Percentiles rank a stretch among this genome's conserved stretches.
These are phyloP conservation scores for Rhinella marina DNA, from an alignment of 2,797 vertebrate species.

Conservation along the genomic window DNA sequence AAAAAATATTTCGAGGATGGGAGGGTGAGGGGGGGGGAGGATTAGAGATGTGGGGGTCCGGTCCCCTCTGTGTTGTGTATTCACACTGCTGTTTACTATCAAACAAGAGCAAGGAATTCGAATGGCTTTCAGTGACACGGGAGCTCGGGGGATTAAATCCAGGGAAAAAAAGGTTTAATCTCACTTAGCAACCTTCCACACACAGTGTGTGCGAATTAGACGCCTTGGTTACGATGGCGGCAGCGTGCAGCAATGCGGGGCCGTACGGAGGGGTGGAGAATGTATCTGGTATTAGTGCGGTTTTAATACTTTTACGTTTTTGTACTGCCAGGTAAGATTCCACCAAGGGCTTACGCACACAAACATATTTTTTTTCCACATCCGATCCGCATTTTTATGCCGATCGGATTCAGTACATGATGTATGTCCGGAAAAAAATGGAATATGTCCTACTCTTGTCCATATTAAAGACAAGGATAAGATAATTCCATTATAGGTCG, in stretches of 20 bases:
- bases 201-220: conserved; percentile 41
- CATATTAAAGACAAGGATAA: no score
- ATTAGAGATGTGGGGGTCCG: conserved; percentile 53
- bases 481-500: no score
- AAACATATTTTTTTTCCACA: no score
- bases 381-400: no score
- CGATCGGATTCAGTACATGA: no score
- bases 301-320: no score
- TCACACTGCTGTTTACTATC: conserved; percentile 62
- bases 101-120: conserved; percentile 61
- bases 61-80: conserved; percentile 56
- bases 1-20: conserved; percentile 66
- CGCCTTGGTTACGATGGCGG: conserved; percentile 35
- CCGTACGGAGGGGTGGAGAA: conserved; percentile 2
- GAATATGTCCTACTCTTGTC: no score
- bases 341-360: neutral
- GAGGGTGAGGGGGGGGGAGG: conserved; percentile 61
- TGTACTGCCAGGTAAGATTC: no score
- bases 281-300: neutral
- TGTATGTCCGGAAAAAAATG: no score
- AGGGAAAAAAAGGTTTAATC: conserved; percentile 60
- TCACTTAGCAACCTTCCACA: conserved; percentile 60
- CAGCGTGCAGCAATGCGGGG: conserved; percentile 11
- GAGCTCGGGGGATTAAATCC: conserved; percentile 54
- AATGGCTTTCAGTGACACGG: conserved; percentile 57